Conservation (phyloP, 2,113 vertebrate species). For the Uria lomvia region DNA sequence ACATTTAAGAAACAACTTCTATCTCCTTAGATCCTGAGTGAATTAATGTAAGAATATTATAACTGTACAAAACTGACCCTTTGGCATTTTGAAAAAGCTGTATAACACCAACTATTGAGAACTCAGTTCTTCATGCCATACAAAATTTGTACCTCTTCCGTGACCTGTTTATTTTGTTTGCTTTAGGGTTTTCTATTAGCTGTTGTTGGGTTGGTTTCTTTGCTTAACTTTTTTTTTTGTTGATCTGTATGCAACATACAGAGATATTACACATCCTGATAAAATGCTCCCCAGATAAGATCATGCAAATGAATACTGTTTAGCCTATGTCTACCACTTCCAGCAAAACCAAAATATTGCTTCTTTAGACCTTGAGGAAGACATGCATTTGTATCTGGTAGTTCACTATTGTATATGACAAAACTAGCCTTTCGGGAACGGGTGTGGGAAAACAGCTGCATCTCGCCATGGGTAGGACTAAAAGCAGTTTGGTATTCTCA, state of each 20-base stretch:
- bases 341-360: neutral
- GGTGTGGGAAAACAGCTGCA: neutral
- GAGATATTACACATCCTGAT: neutral
- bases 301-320: neutral
- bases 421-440: neutral
- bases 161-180: neutral
- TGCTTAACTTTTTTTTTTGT: neutral
- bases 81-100: neutral
- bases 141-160: neutral
- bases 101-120: neutral
- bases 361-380: neutral
- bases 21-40: neutral
- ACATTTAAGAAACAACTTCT: neutral
- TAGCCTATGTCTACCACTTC: neutral
- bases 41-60: neutral
- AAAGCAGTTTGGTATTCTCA: neutral
- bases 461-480: neutral
- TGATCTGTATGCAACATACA: neutral
- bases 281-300: neutral
- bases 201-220: accelerated
- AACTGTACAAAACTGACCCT: neutral
- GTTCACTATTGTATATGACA: neutral
- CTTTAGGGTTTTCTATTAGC: neutral
- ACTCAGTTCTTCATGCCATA: neutral
- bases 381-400: neutral